Evolutionary conservation across 2,113 vertebrate species (phyloP).

Genomic region (Sigmodon hispidus): DNA sequence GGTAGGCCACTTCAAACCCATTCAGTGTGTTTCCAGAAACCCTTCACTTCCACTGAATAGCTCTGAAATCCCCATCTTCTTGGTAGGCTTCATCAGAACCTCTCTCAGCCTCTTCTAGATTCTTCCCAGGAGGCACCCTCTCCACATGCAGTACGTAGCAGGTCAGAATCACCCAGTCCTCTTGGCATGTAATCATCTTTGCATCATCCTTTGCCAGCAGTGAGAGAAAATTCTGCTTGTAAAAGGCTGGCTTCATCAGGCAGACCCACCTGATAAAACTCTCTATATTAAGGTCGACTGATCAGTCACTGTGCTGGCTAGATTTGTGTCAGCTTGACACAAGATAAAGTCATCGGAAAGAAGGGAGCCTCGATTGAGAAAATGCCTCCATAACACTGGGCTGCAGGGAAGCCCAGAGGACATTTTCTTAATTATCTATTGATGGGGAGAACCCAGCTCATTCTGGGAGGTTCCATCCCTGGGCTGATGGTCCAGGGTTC

Average conservation of each 20-base stretch:
- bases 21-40: background rate
- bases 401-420: background rate
- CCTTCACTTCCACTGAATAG: background rate
- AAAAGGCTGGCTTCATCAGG: background rate
- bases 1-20: background rate
- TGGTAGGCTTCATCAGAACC: background rate
- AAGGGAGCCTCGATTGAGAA: background rate
- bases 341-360: background rate
- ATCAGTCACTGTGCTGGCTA: background rate
- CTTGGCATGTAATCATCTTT: background rate
- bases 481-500: background rate
- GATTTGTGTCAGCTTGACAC: slow-evolving; percentile 2
- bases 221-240: slow-evolving; percentile 3
- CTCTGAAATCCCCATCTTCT: background rate
- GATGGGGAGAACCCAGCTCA: background rate
- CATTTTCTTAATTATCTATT: background rate
- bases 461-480: background rate
- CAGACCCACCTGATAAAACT: background rate
- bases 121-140: background rate
- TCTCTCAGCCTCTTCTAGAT: background rate
- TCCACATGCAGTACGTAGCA: background rate
- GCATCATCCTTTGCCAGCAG: background rate
- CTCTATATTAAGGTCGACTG: background rate
- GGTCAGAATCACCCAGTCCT: background rate
- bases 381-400: background rate